Base-by-base conservation (phyloP, 1,140 invertebrate genomes). In the Zaprionus tsacasi region DNA sequence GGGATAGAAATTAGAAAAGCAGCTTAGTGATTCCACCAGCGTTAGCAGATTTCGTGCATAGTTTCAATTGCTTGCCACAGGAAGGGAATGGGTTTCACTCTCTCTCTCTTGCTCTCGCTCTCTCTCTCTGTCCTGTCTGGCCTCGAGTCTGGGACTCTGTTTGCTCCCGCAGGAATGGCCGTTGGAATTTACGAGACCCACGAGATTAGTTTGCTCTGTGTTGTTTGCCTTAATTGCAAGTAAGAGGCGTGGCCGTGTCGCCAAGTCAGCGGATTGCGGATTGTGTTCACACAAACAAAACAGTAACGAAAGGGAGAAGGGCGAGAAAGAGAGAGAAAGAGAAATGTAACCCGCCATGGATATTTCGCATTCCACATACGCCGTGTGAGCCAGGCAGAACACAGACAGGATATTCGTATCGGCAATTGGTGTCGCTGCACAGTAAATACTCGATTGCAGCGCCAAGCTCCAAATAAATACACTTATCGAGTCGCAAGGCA, bases 151-250 rank as follows among this genome's bases (percentile, higher is more conserved):
- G 48, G 75, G 72, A 43, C 12, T 21, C 30, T 17, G 12, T 45
- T 69, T 76, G 64, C 66, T 54, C 65, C 81, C 81, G 70, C 78
- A 83, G 83, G 80, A 87, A 87, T 87, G 83, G 73, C 77, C 80
- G 56, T 70, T 55, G 83, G 82, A 87, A 88, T 87, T 87, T 87
- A 87, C 80, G 82, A 87, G 80, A 55, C 82, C 80, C 82, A 83
- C 65, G 82, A 88, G 82, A 87, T 87, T 87, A 87, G 83, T 88
- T 83, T 83, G 70, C 57, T 45, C 74, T 82, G 60, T 74, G 60
- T 74, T 83, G 78, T 88, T 87, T 88, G 82, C 80, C 71, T 87
- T 87, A 87, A 87, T 87, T 87, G 82, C 83, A 76, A 76, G 70
- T 30, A 57, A 50, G 59, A 69, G 83, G 85, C 83, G 82, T 82